Conservation (phyloP, 2,888 invertebrate genomes). For the Drosophila nigricruria region DNA sequence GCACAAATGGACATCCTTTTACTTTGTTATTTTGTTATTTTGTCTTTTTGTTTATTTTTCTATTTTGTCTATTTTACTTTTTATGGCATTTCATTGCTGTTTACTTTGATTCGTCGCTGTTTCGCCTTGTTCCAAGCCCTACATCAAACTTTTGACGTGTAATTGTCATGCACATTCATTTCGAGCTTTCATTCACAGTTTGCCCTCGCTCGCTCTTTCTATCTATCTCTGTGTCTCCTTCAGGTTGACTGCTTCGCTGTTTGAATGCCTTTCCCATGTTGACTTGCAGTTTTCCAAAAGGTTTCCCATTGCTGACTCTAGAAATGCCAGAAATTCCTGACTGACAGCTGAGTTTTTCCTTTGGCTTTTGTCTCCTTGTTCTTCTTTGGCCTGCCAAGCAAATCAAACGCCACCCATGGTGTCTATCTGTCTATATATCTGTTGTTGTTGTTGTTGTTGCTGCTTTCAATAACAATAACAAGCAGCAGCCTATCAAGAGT, state of each 20-base stretch:
- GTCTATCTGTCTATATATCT: background rate
- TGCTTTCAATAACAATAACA: slow-evolving; percentile 21
- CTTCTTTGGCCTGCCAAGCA: slow-evolving; percentile 13
- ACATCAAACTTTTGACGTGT: slow-evolving; percentile 72
- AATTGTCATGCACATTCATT: slow-evolving; percentile 72
- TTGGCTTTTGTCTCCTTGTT: background rate
- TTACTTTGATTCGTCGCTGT: slow-evolving; percentile 38
- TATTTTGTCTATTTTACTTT: background rate
- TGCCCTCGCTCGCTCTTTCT: slow-evolving; percentile 5
- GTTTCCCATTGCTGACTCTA: slow-evolving; percentile 55
- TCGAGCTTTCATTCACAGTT: slow-evolving; percentile 50
- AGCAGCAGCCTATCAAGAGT: slow-evolving; percentile 38
- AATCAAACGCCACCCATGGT: slow-evolving; percentile 57
- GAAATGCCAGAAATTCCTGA: slow-evolving; percentile 72
- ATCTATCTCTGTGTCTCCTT: background rate
- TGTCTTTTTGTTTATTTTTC: background rate
- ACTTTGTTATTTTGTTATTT: slow-evolving; percentile 12
- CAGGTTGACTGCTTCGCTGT: slow-evolving; percentile 7
- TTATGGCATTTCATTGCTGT: slow-evolving; percentile 33
- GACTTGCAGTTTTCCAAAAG: slow-evolving; percentile 72
- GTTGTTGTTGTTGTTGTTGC: background rate
- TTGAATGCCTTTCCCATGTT: slow-evolving; percentile 64
- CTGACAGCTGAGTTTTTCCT: slow-evolving; percentile 66
- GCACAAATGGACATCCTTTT: slow-evolving; percentile 43
- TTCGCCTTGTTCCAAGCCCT: slow-evolving; percentile 39